Percentiles rank a stretch among this genome's conserved stretches.
These are phyloP conservation scores for Muscicapa comitata DNA, from an alignment of 2,797 vertebrate species.

Conservation along the genomic window DNA sequence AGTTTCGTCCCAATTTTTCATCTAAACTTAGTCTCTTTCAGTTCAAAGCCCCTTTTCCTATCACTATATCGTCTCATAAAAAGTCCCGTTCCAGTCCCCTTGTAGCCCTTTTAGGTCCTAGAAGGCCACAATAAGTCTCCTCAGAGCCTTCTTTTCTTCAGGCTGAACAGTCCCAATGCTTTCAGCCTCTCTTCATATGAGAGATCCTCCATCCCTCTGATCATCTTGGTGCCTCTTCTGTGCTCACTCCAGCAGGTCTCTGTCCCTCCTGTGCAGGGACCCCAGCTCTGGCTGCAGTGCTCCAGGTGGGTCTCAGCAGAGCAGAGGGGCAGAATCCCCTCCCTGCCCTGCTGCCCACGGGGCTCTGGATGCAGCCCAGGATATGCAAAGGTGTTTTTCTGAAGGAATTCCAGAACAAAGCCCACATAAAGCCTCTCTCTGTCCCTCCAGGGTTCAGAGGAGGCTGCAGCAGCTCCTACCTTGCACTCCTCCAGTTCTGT, in stretches of 20 bases:
- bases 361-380: background rate
- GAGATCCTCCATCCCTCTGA: accelerated
- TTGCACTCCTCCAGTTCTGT: background rate
- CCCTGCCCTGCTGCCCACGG: background rate
- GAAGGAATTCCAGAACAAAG: background rate
- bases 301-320: background rate
- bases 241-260: accelerated
- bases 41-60: background rate
- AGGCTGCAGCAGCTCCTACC: background rate
- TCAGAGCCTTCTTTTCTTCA: background rate
- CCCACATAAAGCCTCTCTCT: background rate
- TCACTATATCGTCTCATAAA: background rate
- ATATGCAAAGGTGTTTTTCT: background rate
- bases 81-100: background rate
- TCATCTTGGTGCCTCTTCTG: accelerated
- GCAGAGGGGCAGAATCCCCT: background rate
- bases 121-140: background rate
- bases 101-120: background rate
- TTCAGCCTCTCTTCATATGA: background rate
- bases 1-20: background rate
- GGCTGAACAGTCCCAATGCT: accelerated
- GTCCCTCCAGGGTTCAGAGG: background rate
- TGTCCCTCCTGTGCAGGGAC: background rate
- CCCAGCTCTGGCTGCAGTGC: background rate
- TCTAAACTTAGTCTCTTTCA: background rate